Conservation (phyloP, 1,140 invertebrate genomes). For the Panagrolaimus sp. region DNA sequence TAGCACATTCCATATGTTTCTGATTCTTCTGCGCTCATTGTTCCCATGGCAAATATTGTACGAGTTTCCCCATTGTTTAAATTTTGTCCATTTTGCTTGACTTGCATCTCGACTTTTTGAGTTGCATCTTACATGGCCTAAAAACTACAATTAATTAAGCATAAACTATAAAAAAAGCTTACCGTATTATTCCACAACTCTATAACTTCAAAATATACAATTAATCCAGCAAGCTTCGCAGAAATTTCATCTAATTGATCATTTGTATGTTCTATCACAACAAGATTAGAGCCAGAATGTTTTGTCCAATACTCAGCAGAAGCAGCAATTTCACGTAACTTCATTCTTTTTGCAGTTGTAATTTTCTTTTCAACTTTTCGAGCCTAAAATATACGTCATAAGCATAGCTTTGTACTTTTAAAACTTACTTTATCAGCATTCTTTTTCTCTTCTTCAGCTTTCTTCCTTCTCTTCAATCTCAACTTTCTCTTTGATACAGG, state of each 20-base stretch:
- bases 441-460: slow-evolving; percentile 35
- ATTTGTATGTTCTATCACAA: slow-evolving; percentile 35
- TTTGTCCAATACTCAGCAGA: slow-evolving; percentile 41
- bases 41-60: no score
- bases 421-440: background rate
- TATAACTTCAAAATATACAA: slow-evolving; percentile 31
- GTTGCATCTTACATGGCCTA: background rate
- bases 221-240: slow-evolving; percentile 24
- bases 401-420: no score
- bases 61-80: no score
- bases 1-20: no score
- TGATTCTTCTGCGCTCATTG: no score
- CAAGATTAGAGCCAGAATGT: slow-evolving; percentile 15
- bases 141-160: background rate
- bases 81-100: no score
- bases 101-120: slow-evolving; percentile 3
- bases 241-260: slow-evolving; percentile 34
- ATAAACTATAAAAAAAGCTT: slow-evolving; percentile 6
- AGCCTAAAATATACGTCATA: no score
- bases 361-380: slow-evolving; percentile 31
- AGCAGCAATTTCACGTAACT: slow-evolving; percentile 35
- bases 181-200: slow-evolving; percentile 18
- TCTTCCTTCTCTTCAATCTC: background rate
- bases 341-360: slow-evolving; percentile 31
- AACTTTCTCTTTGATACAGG: no score